A percentile compares a stretch with the other conserved stretches of the same genome.
phyloP scores from a whole-genome alignment of 2,888 invertebrate genomes.

The Noctua fimbriata region DNA sequence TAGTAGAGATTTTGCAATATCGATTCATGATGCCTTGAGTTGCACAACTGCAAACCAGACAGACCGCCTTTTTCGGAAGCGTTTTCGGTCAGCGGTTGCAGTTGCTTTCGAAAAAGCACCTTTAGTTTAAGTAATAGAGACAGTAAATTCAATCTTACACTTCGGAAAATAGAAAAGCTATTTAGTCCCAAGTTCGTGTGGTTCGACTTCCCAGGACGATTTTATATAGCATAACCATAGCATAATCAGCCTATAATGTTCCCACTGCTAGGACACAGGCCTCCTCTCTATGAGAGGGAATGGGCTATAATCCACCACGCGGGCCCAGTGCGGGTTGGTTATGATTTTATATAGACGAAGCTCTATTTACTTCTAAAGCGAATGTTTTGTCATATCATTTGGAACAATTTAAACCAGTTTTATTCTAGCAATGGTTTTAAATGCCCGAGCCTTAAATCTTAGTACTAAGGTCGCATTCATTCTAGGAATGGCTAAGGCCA shows the following conservation, averaged over 20 bases:
- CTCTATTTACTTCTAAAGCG: not conserved
- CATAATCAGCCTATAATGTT: no score
- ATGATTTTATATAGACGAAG: no score
- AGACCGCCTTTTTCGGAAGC: not conserved
- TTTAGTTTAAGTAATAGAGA: no score
- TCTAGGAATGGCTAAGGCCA: conserved; percentile 37
- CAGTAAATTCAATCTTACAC: not conserved
- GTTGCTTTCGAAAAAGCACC: not conserved
- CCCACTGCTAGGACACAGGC: no score
- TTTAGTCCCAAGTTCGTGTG: not conserved
- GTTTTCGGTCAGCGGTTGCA: not conserved
- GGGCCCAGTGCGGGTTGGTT: no score
- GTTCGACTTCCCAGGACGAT: not conserved
- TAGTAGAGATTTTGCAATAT: not conserved
- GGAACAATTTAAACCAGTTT: conserved; percentile 32
- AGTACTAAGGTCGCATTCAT: conserved; percentile 24
- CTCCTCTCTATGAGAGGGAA: no score
- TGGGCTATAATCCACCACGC: no score
- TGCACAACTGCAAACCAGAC: not conserved
- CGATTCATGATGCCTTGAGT: not conserved
- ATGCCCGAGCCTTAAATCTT: conserved; percentile 12
- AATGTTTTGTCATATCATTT: not conserved
- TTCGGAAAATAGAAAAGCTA: not conserved
- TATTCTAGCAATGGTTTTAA: conserved; percentile 9
- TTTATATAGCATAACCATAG: no score